Percentiles rank a stretch among this genome's conserved stretches.
phyloP scores from a whole-genome alignment of 1,140 invertebrate genomes.

The Pseudachorutes palmiensis region DNA sequence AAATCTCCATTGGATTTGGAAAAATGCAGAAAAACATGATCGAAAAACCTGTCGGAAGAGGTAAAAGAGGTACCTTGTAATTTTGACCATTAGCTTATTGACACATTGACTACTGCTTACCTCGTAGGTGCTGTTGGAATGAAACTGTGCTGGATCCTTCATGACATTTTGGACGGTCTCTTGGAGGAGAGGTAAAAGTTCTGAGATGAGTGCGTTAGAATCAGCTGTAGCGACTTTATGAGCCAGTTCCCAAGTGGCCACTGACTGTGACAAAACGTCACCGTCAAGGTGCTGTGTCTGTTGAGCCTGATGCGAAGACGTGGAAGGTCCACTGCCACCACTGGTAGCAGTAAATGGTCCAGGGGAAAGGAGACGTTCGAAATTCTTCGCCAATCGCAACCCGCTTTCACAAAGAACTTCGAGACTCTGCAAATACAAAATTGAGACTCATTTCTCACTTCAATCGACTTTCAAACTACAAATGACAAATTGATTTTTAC shows the following conservation, averaged over 20 bases:
- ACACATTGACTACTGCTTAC: conserved; percentile 19
- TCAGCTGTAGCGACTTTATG: conserved; percentile 37
- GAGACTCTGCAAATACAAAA: conserved; percentile 29
- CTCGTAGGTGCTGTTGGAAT: conserved; percentile 32
- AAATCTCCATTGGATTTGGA: conserved; percentile 39
- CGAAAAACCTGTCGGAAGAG: conserved; percentile 34
- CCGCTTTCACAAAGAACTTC: conserved; percentile 37
- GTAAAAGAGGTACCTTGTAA: conserved; percentile 3
- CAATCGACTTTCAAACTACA: neutral
- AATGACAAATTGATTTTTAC: conserved; percentile 13
- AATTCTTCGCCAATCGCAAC: conserved; percentile 34
- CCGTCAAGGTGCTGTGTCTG: conserved; percentile 22
- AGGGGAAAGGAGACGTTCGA: conserved; percentile 31
- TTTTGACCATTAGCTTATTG: neutral
- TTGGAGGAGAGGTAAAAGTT: conserved; percentile 36
- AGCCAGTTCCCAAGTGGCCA: conserved; percentile 36
- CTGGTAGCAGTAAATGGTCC: conserved; percentile 7
- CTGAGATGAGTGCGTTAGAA: conserved; percentile 35
- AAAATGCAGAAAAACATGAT: conserved; percentile 38
- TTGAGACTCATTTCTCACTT: conserved; percentile 4
- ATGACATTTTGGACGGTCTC: conserved; percentile 36
- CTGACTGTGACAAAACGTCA: conserved; percentile 36
- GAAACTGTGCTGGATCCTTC: conserved; percentile 34
- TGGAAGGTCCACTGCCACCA: conserved; percentile 20
- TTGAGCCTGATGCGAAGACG: conserved; percentile 15